Percentiles rank a stretch among this genome's conserved stretches.
Evolutionary conservation across 2,888 invertebrate species (phyloP).

Genomic region (Callyntrura guangdongensis): DNA sequence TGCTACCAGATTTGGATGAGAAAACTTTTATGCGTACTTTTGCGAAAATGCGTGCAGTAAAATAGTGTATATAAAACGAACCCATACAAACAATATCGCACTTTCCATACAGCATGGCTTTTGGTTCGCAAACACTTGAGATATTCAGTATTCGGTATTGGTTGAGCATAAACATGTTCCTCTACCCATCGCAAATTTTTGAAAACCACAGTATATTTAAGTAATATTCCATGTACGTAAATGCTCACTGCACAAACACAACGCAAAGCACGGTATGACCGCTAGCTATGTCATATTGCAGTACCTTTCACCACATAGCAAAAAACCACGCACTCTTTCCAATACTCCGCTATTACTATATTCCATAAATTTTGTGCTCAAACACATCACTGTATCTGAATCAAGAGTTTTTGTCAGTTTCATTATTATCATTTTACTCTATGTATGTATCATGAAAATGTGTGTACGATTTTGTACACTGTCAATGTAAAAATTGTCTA

Average conservation of each 20-base stretch:
- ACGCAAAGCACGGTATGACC: too few relatives aligned
- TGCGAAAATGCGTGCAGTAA: slow-evolving; percentile 41
- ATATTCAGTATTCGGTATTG: neutral
- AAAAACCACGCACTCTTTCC: slow-evolving; percentile 27
- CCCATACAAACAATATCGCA: neutral
- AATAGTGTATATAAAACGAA: neutral
- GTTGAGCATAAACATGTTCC: too few relatives aligned
- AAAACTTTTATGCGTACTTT: slow-evolving; percentile 11
- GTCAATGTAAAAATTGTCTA: too few relatives aligned
- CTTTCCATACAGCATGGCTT: slow-evolving; percentile 32
- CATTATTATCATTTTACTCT: neutral
- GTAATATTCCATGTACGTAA: neutral
- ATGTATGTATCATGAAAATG: neutral
- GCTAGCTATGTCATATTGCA: neutral
- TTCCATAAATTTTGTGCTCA: too few relatives aligned
- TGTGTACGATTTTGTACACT: neutral
- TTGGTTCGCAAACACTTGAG: neutral
- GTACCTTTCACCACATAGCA: slow-evolving; percentile 3
- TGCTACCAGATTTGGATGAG: neutral
- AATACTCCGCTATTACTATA: neutral
- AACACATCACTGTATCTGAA: neutral
- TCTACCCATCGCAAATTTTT: too few relatives aligned
- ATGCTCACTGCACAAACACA: too few relatives aligned
- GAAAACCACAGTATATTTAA: too few relatives aligned
- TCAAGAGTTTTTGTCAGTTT: neutral